Evolutionary conservation across 1,140 invertebrate genomes (phyloP).

Genomic region (Amyelois transitella): DNA sequence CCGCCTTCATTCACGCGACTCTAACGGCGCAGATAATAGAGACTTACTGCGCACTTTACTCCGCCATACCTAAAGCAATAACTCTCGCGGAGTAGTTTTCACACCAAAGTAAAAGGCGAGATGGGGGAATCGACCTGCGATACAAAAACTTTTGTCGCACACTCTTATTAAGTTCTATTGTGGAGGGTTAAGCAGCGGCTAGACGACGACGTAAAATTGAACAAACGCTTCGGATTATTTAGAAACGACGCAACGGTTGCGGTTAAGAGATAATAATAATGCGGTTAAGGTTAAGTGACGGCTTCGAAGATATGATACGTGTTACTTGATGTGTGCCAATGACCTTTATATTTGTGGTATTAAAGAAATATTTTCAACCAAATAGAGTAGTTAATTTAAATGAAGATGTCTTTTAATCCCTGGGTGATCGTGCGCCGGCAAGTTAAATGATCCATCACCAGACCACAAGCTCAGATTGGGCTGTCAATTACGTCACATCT

Average conservation of each 20-base stretch:
- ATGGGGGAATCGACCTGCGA: constrained; percentile 27
- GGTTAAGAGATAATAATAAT: too few species aligned
- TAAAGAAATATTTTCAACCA: too few species aligned
- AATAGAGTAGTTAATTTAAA: too few species aligned
- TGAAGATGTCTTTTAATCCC: constrained; percentile 4
- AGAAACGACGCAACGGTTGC: too few species aligned
- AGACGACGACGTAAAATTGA: too few species aligned
- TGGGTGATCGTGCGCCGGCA: background rate
- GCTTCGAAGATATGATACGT: too few species aligned
- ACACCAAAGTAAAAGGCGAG: constrained; percentile 38
- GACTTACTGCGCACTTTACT: constrained; percentile 70
- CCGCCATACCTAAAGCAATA: constrained; percentile 59
- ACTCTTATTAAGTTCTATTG: constrained; percentile 18
- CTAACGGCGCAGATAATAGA: constrained; percentile 69
- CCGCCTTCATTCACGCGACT: constrained; percentile 64
- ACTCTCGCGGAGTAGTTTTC: constrained; percentile 53
- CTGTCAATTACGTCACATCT: constrained; percentile 67
- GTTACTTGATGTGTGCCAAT: too few species aligned
- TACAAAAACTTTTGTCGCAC: constrained; percentile 29
- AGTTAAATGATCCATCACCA: constrained; percentile 48
- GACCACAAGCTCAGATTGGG: constrained; percentile 53
- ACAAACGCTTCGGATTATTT: too few species aligned
- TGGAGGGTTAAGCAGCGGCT: too few species aligned
- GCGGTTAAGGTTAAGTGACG: background rate
- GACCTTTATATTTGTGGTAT: too few species aligned